Percentiles rank a stretch among this genome's conserved stretches.
These are phyloP conservation scores for Phoxinus dragarum DNA, from an alignment of 2,797 vertebrate genomes.

Conservation along the genomic window DNA sequence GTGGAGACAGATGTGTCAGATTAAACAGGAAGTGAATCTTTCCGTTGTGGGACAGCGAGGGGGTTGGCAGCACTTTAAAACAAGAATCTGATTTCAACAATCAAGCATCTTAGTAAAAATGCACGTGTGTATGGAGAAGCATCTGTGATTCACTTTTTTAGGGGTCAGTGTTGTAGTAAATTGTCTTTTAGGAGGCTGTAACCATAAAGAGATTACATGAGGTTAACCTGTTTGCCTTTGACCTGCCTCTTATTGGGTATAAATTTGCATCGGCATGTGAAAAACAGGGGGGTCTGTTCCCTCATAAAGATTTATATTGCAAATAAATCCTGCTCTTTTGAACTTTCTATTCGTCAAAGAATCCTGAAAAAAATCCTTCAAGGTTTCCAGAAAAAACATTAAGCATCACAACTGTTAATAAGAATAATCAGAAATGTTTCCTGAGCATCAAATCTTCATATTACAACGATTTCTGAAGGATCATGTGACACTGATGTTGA, in stretches of 20 bases:
- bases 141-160: not conserved
- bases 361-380: too few relatives aligned
- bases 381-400: not conserved
- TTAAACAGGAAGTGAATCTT: conserved; percentile 45
- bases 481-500: not conserved
- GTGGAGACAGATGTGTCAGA: conserved; percentile 30
- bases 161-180: not conserved
- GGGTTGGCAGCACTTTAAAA: not conserved
- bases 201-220: not conserved
- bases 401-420: too few relatives aligned
- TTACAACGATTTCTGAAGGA: not conserved
- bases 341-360: not conserved
- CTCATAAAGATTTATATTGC: not conserved
- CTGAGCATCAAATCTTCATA: not conserved
- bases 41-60: conserved; percentile 8
- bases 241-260: not conserved
- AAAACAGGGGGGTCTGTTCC: not conserved
- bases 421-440: not conserved
- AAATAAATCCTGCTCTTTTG: not conserved
- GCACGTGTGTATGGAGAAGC: not conserved
- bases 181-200: conserved; percentile 16
- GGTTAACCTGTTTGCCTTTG: not conserved
- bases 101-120: not conserved
- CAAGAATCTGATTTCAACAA: not conserved
- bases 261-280: not conserved